Evolutionary conservation across 64 coral and sea anemone genomes (phyloP).

Genomic region (Catalaphyllia jardinei): DNA sequence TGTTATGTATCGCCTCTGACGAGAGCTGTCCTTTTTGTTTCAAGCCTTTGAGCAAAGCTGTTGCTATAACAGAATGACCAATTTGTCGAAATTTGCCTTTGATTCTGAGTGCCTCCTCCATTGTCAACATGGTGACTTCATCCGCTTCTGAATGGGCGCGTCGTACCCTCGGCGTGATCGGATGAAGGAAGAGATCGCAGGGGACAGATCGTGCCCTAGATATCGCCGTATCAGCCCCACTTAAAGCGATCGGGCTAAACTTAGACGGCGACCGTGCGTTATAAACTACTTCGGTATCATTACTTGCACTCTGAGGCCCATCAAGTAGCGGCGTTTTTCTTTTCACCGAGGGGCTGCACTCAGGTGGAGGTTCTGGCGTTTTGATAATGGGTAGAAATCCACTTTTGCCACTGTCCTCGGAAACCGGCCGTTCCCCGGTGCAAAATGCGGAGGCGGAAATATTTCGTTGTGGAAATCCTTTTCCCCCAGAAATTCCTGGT

Average conservation of each 20-base stretch:
- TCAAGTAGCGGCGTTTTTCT: constrained; percentile 15
- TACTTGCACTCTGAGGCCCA: background rate
- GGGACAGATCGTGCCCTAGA: constrained; percentile 4
- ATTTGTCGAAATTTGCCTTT: constrained; percentile 81
- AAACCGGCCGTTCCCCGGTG: background rate
- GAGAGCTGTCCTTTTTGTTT: constrained; percentile 52
- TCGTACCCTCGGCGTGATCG: background rate
- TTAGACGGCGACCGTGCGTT: background rate
- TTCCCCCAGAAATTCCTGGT: background rate
- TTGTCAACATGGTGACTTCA: constrained; percentile 40
- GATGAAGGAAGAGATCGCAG: background rate
- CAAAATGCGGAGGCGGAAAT: constrained; percentile 1
- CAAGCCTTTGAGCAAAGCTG: constrained; percentile 64
- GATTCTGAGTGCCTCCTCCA: constrained; percentile 71
- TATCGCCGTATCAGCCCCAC: background rate
- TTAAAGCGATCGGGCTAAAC: background rate
- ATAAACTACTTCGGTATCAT: background rate
- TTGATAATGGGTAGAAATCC: constrained; percentile 5
- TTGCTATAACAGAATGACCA: constrained; percentile 70
- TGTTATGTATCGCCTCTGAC: constrained; percentile 73
- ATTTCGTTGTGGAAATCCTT: background rate
- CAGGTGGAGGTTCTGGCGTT: background rate
- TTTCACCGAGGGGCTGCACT: constrained; percentile 4
- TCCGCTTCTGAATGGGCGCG: background rate
- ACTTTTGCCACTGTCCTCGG: background rate